phyloP scores from a whole-genome alignment of 2,797 vertebrate species.

The Lutjanus campechanus region DNA sequence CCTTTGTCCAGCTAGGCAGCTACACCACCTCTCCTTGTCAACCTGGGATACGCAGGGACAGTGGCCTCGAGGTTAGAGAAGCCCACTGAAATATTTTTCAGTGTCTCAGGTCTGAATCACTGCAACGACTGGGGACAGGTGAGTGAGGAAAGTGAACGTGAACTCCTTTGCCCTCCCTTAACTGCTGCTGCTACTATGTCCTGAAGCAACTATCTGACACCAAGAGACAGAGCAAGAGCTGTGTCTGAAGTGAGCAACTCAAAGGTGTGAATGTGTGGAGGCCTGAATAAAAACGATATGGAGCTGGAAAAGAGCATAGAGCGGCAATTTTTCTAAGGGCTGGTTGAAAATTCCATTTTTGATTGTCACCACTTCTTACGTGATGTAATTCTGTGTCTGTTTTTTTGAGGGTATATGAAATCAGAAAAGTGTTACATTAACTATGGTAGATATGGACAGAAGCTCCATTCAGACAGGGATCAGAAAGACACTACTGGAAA shows the following conservation, averaged over 20 bases:
- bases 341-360: background rate
- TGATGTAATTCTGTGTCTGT: background rate
- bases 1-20: slow-evolving; percentile 82
- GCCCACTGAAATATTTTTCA: slow-evolving; percentile 27
- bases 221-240: slow-evolving; percentile 1
- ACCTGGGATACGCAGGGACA: slow-evolving; percentile 63
- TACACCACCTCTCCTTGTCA: slow-evolving; percentile 53
- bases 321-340: background rate
- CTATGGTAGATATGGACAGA: slow-evolving; percentile 37
- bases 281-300: slow-evolving; percentile 10
- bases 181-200: slow-evolving; percentile 3
- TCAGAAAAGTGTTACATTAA: slow-evolving; percentile 7
- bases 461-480: slow-evolving; percentile 35
- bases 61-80: slow-evolving; percentile 34
- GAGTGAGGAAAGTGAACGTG: slow-evolving; percentile 23
- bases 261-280: slow-evolving; percentile 4
- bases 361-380: background rate
- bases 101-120: slow-evolving; percentile 33
- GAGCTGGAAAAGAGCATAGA: background rate
- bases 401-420: slow-evolving; percentile 9
- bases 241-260: slow-evolving; percentile 19
- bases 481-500: slow-evolving; percentile 44
- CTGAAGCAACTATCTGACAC: slow-evolving; percentile 31
- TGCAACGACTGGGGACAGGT: slow-evolving; percentile 6
- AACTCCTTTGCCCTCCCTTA: background rate